phyloP scores from a whole-genome alignment of 1,140 invertebrate genomes.

The Zaprionus ghesquierei region DNA sequence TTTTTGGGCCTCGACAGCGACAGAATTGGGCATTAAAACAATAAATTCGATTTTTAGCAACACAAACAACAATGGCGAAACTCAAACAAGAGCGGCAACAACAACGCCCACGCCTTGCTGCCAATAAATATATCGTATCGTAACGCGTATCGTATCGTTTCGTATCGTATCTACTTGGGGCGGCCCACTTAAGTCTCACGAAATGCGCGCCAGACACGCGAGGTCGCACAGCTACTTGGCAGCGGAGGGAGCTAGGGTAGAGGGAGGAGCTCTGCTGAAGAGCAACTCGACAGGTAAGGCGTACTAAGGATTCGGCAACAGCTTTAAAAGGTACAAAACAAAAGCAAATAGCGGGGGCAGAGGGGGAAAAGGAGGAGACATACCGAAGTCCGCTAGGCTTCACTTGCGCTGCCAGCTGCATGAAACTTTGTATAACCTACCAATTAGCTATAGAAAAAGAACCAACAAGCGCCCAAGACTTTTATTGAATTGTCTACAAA shows the following conservation, averaged over 20 bases:
- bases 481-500: background rate
- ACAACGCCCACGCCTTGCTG: constrained; percentile 47
- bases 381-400: background rate
- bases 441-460: too few species aligned
- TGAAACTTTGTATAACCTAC: constrained; percentile 21
- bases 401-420: background rate
- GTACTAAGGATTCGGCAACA: constrained; percentile 20
- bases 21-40: constrained; percentile 79
- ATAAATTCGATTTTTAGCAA: constrained; percentile 75
- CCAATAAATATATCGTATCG: constrained; percentile 68
- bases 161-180: constrained; percentile 46
- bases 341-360: constrained; percentile 2
- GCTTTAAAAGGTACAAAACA: constrained; percentile 37
- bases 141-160: constrained; percentile 11
- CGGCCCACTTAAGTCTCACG: constrained; percentile 72
- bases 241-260: background rate
- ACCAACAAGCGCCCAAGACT: too few species aligned
- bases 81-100: constrained; percentile 15
- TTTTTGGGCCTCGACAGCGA: constrained; percentile 44
- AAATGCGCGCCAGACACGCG: constrained; percentile 72
- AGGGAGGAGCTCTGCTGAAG: background rate
- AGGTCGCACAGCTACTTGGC: constrained; percentile 47
- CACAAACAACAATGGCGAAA: constrained; percentile 42
- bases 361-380: too few species aligned
- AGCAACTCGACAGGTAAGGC: constrained; percentile 30